Conservation (phyloP, 2,113 vertebrate genomes). For the Varanus salvator region DNA sequence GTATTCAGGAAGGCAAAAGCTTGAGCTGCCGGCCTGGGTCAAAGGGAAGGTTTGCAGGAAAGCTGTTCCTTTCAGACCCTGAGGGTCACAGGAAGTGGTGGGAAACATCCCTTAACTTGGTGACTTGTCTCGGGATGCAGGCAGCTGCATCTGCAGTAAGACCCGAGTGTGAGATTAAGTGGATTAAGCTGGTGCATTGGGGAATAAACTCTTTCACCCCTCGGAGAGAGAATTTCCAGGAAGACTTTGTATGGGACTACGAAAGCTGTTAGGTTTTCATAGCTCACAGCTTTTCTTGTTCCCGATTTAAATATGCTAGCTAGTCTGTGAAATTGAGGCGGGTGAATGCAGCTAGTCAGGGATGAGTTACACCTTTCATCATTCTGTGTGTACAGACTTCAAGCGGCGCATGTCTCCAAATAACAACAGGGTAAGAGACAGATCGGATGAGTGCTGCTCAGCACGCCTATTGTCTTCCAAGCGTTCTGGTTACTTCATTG, state of each 20-base stretch:
- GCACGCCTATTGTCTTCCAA: background rate
- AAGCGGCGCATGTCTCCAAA: background rate
- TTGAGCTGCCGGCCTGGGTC: background rate
- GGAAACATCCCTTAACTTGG: background rate
- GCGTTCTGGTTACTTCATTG: fast-evolving
- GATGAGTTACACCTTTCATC: background rate
- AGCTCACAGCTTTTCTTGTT: background rate
- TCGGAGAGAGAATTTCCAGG: background rate
- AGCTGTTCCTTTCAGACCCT: background rate
- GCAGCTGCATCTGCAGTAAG: background rate
- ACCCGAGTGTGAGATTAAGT: background rate
- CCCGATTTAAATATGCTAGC: background rate
- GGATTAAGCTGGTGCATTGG: background rate
- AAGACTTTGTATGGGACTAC: background rate
- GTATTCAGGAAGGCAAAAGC: background rate
- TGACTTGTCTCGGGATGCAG: background rate
- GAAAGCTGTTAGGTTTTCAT: background rate
- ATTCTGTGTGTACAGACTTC: background rate
- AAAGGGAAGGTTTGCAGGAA: background rate
- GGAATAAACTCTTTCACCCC: background rate
- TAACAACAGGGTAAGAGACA: background rate
- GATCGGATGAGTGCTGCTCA: background rate
- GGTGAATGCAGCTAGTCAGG: background rate
- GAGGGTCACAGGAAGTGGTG: background rate
- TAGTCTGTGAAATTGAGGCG: background rate